Evolutionary conservation across 2,113 vertebrate species (phyloP).

Genomic region (Antechinus flavipes): DNA sequence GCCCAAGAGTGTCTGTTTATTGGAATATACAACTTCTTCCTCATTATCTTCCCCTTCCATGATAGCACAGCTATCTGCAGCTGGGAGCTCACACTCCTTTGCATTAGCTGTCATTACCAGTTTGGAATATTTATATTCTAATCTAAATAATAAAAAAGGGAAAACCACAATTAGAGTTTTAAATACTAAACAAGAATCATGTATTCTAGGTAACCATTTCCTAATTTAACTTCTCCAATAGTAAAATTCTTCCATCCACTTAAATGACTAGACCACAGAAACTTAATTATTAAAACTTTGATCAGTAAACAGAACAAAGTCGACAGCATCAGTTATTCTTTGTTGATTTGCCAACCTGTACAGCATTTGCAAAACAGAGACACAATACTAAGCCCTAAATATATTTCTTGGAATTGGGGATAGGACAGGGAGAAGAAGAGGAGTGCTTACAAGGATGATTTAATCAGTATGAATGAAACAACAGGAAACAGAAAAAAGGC

Average conservation of each 20-base stretch:
- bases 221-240: neutral
- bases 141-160: conserved; percentile 80
- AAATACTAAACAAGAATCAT: conserved; percentile 12
- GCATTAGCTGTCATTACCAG: conserved; percentile 96
- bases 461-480: neutral
- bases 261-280: neutral
- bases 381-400: neutral
- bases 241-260: neutral
- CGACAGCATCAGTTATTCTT: conserved; percentile 23
- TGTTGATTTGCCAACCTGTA: neutral
- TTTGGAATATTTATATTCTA: conserved; percentile 98
- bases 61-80: conserved; percentile 97
- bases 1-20: conserved; percentile 92
- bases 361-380: conserved; percentile 10
- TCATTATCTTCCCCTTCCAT: conserved; percentile 99
- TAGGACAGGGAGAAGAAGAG: neutral
- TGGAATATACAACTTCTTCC: conserved; percentile 95
- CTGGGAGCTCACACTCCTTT: conserved; percentile 96
- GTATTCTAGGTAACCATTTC: neutral
- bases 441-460: conserved; percentile 4
- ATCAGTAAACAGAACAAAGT: neutral
- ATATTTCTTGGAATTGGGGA: conserved; percentile 21
- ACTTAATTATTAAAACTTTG: conserved; percentile 32
- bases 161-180: conserved; percentile 3
- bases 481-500: neutral